Percentiles rank a stretch among this genome's conserved stretches.
Conservation (phyloP, 2,888 invertebrate genomes). For the Archips xylosteana region DNA sequence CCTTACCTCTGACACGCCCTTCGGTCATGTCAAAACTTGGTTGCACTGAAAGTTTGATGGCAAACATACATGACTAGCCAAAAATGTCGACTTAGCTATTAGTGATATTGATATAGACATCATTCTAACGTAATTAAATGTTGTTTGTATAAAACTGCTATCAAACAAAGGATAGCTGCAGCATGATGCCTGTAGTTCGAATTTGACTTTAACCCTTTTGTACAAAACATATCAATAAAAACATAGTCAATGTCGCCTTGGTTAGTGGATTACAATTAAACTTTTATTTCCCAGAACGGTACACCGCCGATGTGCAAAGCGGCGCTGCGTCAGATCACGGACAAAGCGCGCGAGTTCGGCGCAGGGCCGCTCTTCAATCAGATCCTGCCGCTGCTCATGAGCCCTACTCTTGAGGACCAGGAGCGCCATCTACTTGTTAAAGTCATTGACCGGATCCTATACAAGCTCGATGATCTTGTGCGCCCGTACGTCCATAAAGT, state of each 20-base stretch:
- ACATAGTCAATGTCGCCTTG: not conserved
- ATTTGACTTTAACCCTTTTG: no score
- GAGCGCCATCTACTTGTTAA: slow-evolving; percentile 99
- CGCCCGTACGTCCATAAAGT: slow-evolving; percentile 99
- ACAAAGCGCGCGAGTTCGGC: slow-evolving; percentile 99
- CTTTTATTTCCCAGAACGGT: slow-evolving; percentile 88
- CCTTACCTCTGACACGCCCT: slow-evolving; percentile 39
- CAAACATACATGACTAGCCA: no score
- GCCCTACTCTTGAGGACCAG: slow-evolving; percentile 99
- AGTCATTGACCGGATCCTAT: slow-evolving; percentile 99
- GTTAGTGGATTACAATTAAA: not conserved
- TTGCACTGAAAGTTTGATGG: not conserved
- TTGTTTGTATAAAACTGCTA: no score
- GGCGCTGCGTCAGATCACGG: slow-evolving; percentile 98
- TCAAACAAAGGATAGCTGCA: no score
- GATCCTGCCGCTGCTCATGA: slow-evolving; percentile 99
- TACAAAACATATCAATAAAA: no score
- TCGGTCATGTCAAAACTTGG: not conserved
- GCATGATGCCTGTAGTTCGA: no score
- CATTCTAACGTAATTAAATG: no score
- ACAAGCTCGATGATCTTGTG: slow-evolving; percentile 99
- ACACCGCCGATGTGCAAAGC: slow-evolving; percentile 99
- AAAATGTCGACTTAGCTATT: no score
- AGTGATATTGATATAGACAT: no score
- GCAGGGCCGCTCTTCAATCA: slow-evolving; percentile 99